phyloP scores from a whole-genome alignment of 2,888 invertebrate genomes.

The Fragum fragum region DNA sequence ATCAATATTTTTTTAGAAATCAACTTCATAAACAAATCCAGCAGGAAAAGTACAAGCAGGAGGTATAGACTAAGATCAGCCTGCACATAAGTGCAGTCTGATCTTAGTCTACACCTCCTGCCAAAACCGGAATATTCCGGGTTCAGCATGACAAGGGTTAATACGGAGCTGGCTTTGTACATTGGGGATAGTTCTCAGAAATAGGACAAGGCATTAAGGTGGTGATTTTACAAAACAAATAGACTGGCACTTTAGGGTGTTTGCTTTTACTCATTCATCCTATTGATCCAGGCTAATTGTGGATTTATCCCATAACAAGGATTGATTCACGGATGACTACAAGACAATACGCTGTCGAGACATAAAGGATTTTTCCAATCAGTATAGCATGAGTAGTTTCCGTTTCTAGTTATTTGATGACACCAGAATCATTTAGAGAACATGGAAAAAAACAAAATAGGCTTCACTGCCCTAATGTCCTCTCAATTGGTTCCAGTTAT shows the following conservation, averaged over 20 bases:
- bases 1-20: too few species aligned
- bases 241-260: constrained; percentile 18
- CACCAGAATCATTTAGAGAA: not conserved
- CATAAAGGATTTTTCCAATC: constrained; percentile 4
- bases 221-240: constrained; percentile 19
- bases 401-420: not conserved
- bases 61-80: too few species aligned
- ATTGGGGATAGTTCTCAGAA: not conserved
- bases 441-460: too few species aligned
- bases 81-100: too few species aligned
- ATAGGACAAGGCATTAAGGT: constrained; percentile 1
- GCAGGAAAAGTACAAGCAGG: too few species aligned
- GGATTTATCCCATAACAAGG: not conserved
- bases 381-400: not conserved
- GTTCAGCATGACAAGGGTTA: too few species aligned
- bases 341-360: constrained; percentile 9
- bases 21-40: too few species aligned
- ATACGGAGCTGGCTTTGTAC: too few species aligned
- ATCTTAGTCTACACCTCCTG: too few species aligned
- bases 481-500: too few species aligned
- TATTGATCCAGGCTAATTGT: constrained; percentile 19
- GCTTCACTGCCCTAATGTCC: too few species aligned
- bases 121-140: too few species aligned
- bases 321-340: constrained; percentile 17
- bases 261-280: constrained; percentile 5